A percentile compares a stretch with the other conserved stretches of the same genome.
phyloP scores from a whole-genome alignment of 53 echinoderm and acorn worm species.

The Holothuria leucospilota region DNA sequence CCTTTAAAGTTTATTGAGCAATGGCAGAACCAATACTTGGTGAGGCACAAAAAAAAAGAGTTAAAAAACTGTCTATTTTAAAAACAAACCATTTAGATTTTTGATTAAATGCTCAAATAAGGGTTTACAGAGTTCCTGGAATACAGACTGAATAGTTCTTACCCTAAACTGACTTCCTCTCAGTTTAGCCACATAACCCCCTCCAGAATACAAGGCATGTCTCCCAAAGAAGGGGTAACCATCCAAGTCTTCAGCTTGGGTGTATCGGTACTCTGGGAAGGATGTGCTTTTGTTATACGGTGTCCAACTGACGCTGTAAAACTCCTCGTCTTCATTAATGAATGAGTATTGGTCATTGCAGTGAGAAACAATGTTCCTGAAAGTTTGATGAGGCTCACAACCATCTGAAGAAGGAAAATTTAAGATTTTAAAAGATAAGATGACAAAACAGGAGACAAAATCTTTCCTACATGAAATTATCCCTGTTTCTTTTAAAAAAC shows the following conservation, averaged over 20 bases:
- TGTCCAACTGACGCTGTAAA: constrained; percentile 80
- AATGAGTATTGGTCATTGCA: constrained; percentile 76
- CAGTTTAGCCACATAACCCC: constrained; percentile 78
- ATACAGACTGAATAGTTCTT: neutral
- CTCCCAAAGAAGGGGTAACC: constrained; percentile 88
- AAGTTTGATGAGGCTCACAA: constrained; percentile 63
- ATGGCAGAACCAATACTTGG: too few species aligned
- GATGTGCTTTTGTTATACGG: constrained; percentile 50
- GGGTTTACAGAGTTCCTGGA: too few species aligned
- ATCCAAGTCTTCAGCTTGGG: constrained; percentile 63
- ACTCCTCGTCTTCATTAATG: constrained; percentile 50
- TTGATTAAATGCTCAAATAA: too few species aligned
- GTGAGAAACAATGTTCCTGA: constrained; percentile 58
- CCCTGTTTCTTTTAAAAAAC: too few species aligned
- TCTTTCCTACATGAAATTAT: too few species aligned
- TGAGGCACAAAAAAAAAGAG: too few species aligned
- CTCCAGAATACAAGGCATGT: constrained; percentile 83
- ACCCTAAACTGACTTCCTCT: constrained; percentile 27
- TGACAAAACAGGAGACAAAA: too few species aligned
- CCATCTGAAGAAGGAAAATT: constrained; percentile 41
- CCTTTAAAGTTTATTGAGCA: too few species aligned
- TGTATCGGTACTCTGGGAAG: constrained; percentile 70
- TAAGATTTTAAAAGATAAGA: too few species aligned
- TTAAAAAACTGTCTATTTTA: too few species aligned
- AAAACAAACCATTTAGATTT: too few species aligned